Percentiles rank a stretch among this genome's conserved stretches.
Conservation (phyloP, 2,888 invertebrate species). For the Eristalinus aeneus region DNA sequence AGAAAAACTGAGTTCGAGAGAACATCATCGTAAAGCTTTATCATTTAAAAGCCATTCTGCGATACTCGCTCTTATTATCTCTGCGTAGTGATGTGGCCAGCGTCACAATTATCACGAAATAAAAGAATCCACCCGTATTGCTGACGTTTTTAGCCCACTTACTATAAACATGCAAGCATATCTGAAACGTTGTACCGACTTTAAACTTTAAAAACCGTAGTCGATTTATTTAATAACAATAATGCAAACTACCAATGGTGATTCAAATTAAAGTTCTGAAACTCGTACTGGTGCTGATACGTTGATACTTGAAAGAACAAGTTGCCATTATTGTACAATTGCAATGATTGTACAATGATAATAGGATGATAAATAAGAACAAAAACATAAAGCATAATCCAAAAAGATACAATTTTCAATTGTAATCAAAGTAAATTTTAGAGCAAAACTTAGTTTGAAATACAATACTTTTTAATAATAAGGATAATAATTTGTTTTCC, state of each 20-base stretch:
- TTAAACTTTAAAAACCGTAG: background rate
- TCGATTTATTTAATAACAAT: no score
- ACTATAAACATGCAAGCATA: background rate
- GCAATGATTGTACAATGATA: no score
- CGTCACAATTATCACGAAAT: slow-evolving; percentile 17
- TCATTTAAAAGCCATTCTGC: background rate
- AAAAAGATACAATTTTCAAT: no score
- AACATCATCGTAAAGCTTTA: slow-evolving; percentile 6
- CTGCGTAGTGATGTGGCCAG: background rate
- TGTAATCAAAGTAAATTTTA: no score
- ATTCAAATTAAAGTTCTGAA: background rate
- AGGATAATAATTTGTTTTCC: no score
- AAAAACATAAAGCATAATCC: no score
- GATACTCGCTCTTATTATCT: background rate
- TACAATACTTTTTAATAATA: no score
- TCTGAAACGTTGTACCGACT: background rate
- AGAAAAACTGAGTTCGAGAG: background rate
- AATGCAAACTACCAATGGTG: background rate
- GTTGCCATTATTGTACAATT: no score
- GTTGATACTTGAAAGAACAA: no score
- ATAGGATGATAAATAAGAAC: no score
- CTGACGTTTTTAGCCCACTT: background rate
- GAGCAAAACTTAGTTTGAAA: no score
- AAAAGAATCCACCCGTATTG: background rate
- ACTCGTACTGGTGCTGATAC: background rate